Conservation (phyloP, 1,140 invertebrate species). For the Bombus turneri region DNA sequence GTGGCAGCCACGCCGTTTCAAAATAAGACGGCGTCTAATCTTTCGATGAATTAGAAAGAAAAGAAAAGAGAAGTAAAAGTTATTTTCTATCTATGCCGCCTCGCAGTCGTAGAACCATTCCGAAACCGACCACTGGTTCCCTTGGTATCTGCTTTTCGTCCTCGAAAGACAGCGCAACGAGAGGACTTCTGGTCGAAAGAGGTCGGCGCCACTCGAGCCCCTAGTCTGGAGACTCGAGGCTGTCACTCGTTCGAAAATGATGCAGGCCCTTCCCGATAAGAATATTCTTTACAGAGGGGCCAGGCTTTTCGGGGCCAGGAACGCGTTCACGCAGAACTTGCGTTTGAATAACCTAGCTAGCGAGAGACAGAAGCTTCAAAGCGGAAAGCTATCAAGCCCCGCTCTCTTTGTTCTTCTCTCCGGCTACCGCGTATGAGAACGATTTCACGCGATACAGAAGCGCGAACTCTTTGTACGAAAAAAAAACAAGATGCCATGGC, state of each 20-base stretch:
- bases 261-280: constrained; percentile 66
- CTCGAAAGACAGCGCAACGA: constrained; percentile 25
- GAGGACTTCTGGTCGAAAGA: constrained; percentile 56
- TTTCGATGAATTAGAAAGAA: neutral
- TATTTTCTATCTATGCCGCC: neutral
- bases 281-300: constrained; percentile 20
- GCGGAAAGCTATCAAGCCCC: neutral
- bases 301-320: neutral
- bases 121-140: neutral
- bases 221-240: constrained; percentile 56
- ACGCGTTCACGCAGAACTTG: neutral
- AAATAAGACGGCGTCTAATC: neutral
- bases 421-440: neutral
- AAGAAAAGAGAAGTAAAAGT: neutral
- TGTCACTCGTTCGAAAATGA: constrained; percentile 63
- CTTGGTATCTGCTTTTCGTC: constrained; percentile 68
- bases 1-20: neutral
- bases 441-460: constrained; percentile 10
- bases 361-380: neutral
- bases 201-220: constrained; percentile 70
- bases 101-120: neutral
- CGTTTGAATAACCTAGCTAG: neutral
- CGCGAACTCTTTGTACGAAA: constrained; percentile 14
- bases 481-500: constrained; percentile 3
- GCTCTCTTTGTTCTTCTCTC: neutral